Percentiles rank a stretch among this genome's conserved stretches.
These are phyloP conservation scores for Melanocharis versteri DNA, from an alignment of 2,113 vertebrate species.

Conservation along the genomic window DNA sequence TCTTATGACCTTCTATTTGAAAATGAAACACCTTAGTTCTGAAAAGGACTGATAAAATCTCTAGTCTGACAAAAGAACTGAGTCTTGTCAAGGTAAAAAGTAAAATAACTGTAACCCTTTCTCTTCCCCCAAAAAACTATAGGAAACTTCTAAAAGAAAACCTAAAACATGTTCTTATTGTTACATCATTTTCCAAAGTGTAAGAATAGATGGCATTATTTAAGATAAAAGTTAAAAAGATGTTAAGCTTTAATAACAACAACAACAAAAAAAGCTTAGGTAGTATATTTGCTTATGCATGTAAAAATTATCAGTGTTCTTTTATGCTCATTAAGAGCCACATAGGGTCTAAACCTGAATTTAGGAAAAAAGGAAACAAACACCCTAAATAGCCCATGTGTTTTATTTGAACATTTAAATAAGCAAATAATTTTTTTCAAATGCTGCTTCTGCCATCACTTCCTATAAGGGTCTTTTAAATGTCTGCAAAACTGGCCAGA, in stretches of 20 bases:
- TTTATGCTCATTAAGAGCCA: background rate
- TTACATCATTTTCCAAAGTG: background rate
- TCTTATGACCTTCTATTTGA: background rate
- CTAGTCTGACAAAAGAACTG: background rate
- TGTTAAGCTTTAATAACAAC: background rate
- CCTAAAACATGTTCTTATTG: background rate
- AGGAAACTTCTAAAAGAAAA: background rate
- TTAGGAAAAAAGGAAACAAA: background rate
- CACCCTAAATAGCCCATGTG: fast-evolving
- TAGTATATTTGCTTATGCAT: background rate
- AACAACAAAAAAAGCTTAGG: fast-evolving
- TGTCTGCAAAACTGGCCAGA: background rate
- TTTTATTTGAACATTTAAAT: background rate
- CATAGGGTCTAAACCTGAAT: background rate
- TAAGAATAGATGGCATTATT: background rate
- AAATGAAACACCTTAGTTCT: background rate
- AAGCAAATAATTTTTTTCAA: background rate
- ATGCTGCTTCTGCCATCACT: background rate
- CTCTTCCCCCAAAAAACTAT: fast-evolving
- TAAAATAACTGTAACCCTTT: background rate
- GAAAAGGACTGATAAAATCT: background rate
- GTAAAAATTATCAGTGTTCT: background rate
- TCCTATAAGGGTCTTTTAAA: background rate
- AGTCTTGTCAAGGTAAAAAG: background rate
- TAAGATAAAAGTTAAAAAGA: background rate